phyloP scores from a whole-genome alignment of 1,140 invertebrate genomes.

The Maniola jurtina region DNA sequence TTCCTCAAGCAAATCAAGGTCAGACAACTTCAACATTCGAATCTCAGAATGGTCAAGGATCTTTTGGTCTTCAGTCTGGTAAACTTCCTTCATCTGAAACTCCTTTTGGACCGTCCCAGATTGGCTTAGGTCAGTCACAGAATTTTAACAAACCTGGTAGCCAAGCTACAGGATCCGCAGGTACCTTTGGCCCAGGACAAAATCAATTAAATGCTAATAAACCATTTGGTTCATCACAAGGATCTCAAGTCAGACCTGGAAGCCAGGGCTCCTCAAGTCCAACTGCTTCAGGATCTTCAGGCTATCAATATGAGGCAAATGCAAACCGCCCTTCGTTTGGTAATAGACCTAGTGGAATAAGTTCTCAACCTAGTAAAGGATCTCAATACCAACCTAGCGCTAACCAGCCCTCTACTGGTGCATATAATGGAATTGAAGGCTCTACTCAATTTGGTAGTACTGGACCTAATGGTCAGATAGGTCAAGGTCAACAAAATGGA shows the following conservation, averaged over 20 bases:
- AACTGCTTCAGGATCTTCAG: slow-evolving; percentile 8
- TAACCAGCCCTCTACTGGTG: neutral
- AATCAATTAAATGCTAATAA: slow-evolving; percentile 16
- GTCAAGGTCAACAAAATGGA: slow-evolving; percentile 17
- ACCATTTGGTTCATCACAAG: neutral
- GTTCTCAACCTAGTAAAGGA: slow-evolving; percentile 15
- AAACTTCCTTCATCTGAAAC: slow-evolving; percentile 14
- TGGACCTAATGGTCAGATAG: neutral
- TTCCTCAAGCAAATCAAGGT: slow-evolving; percentile 16
- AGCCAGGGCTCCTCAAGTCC: neutral
- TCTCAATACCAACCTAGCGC: neutral
- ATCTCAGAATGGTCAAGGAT: neutral
- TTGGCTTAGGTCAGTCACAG: neutral
- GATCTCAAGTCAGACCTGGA: neutral
- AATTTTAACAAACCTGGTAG: neutral
- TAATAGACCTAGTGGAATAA: neutral
- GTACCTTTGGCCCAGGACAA: slow-evolving; percentile 11
- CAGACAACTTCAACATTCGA: neutral
- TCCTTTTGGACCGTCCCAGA: slow-evolving; percentile 7
- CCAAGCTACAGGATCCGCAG: neutral
- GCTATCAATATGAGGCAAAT: neutral
- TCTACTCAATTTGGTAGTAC: slow-evolving; percentile 2
- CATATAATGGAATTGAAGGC: neutral
- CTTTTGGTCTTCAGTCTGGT: slow-evolving; percentile 1
- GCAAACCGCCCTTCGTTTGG: slow-evolving; percentile 9